phyloP scores from a whole-genome alignment of 2,888 invertebrate genomes.

The Nemoura dubitans region DNA sequence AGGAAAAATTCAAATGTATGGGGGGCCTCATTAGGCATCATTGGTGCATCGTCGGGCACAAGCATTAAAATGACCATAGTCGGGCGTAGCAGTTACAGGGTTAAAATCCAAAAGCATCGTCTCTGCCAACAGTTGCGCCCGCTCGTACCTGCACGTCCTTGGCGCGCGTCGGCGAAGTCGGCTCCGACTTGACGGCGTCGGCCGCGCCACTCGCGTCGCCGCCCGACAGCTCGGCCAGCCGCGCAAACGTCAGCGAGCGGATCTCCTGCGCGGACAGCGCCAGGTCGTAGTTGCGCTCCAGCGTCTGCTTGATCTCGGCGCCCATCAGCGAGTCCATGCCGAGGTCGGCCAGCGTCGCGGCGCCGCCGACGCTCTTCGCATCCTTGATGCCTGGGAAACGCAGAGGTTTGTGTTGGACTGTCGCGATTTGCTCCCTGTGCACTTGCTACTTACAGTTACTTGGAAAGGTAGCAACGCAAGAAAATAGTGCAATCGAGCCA shows the following conservation, averaged over 20 bases:
- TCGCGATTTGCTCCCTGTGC: no score
- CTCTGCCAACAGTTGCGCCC: no score
- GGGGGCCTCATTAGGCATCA: no score
- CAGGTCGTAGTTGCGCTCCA: conserved; percentile 92
- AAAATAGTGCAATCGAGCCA: no score
- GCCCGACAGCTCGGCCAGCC: conserved; percentile 69
- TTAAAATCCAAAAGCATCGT: no score
- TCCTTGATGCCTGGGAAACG: conserved; percentile 84
- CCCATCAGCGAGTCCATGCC: conserved; percentile 99
- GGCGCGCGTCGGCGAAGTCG: conserved; percentile 15
- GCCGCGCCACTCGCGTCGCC: conserved; percentile 50
- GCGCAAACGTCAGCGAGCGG: conserved; percentile 81
- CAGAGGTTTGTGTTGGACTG: neutral
- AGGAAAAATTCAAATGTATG: no score
- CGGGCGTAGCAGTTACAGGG: no score
- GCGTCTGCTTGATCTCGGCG: conserved; percentile 96
- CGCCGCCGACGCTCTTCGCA: conserved; percentile 76
- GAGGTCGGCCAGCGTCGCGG: conserved; percentile 87
- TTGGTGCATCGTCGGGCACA: no score
- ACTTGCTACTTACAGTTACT: no score
- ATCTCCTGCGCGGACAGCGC: conserved; percentile 92
- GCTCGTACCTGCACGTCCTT: conserved; percentile 26
- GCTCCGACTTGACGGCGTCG: conserved; percentile 47
- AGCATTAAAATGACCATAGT: no score
- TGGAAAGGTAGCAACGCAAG: no score